These are phyloP conservation scores for Lethenteron camtschaticum DNA, from an alignment of 2,113 vertebrate species.

Conservation along the genomic window DNA sequence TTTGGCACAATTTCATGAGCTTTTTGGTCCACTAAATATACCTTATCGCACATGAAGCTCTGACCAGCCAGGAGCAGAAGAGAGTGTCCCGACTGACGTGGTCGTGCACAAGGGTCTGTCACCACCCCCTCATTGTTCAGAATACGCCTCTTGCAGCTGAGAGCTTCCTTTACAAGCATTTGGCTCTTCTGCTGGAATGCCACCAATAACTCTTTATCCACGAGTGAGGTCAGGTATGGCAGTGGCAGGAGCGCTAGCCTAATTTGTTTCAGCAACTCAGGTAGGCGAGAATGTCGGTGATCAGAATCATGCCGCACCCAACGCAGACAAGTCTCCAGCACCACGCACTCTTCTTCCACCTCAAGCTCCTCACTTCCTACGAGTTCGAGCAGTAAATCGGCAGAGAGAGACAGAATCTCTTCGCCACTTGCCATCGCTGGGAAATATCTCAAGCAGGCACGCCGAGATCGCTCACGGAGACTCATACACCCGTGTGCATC, in stretches of 20 bases:
- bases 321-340: slow-evolving; percentile 41
- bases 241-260: slow-evolving; percentile 38
- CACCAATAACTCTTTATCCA: slow-evolving; percentile 34
- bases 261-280: slow-evolving; percentile 13
- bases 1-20: slow-evolving; percentile 44
- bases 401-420: slow-evolving; percentile 39
- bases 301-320: slow-evolving; percentile 29
- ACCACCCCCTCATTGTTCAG: slow-evolving; percentile 48
- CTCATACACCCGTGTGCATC: slow-evolving; percentile 41
- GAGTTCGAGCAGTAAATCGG: slow-evolving; percentile 37
- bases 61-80: slow-evolving; percentile 43
- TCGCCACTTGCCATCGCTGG: slow-evolving; percentile 30
- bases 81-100: slow-evolving; percentile 41
- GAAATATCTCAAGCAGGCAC: slow-evolving; percentile 41
- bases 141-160: slow-evolving; percentile 42
- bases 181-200: slow-evolving; percentile 36
- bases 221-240: slow-evolving; percentile 32
- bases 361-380: slow-evolving; percentile 47
- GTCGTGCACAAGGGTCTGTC: slow-evolving; percentile 40
- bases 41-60: slow-evolving; percentile 49
- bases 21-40: slow-evolving; percentile 46
- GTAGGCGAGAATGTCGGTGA: too few relatives aligned
- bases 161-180: slow-evolving; percentile 41
- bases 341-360: slow-evolving; percentile 44
- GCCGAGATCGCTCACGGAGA: slow-evolving; percentile 41